Evolutionary conservation across 1,140 invertebrate species (phyloP).

Genomic region (Nebria ingens): DNA sequence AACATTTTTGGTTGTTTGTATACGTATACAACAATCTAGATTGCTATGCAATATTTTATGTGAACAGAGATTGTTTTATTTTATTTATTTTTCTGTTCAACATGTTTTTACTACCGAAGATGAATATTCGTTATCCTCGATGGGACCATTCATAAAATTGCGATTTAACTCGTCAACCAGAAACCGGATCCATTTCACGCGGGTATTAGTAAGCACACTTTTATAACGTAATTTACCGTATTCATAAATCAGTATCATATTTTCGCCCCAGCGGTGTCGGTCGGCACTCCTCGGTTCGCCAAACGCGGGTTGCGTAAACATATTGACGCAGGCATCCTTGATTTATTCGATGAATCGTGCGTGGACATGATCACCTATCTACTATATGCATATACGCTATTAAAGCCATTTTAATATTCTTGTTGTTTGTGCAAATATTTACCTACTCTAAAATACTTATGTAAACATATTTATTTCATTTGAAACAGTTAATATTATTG

Average conservation of each 20-base stretch:
- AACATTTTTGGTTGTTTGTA: too few relatives aligned
- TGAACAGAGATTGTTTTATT: too few relatives aligned
- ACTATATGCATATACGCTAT: too few relatives aligned
- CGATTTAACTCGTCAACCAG: slow-evolving; percentile 1
- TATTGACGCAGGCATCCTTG: background rate
- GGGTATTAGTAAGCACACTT: slow-evolving; percentile 9
- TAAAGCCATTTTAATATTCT: too few relatives aligned
- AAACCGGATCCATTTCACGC: slow-evolving; percentile 4
- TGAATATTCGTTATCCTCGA: slow-evolving; percentile 5
- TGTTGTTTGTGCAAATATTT: too few relatives aligned
- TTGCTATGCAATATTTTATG: too few relatives aligned
- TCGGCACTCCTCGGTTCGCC: background rate
- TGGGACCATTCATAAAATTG: slow-evolving; percentile 1
- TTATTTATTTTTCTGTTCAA: too few relatives aligned
- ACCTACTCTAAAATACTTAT: background rate
- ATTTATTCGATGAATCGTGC: background rate
- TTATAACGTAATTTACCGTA: slow-evolving; percentile 6
- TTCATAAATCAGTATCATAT: slow-evolving; percentile 7
- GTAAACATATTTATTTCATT: background rate
- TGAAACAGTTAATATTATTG: too few relatives aligned
- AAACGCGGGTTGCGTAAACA: background rate
- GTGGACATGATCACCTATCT: background rate
- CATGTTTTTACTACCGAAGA: too few relatives aligned
- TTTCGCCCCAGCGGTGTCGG: too few relatives aligned
- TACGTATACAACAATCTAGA: too few relatives aligned